Percentiles rank a stretch among this genome's conserved stretches.
Evolutionary conservation across 2,797 vertebrate species (phyloP).

Genomic region (Threskiornis aethiopicus): DNA sequence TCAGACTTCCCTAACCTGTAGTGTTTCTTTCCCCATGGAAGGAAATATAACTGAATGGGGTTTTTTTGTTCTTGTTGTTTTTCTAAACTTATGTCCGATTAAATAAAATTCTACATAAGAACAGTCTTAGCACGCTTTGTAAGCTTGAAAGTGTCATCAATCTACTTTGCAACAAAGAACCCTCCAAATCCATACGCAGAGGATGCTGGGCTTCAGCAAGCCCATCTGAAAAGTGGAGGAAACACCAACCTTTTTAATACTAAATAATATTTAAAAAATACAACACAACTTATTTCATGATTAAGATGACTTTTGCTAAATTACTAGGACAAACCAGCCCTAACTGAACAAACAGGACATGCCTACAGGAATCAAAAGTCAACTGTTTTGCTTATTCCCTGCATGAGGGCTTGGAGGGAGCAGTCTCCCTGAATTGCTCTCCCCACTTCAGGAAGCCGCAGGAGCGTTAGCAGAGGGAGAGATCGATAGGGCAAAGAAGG

Average conservation of each 20-base stretch:
- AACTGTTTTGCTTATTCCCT: not conserved
- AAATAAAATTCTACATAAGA: not conserved
- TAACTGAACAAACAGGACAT: not conserved
- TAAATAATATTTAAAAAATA: not conserved
- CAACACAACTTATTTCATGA: not conserved
- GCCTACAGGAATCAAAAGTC: not conserved
- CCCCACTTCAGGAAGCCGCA: not conserved
- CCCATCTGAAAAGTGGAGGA: not conserved
- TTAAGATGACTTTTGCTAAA: not conserved
- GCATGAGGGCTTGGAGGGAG: rapidly evolving
- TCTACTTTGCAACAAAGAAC: not conserved
- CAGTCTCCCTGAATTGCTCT: not conserved
- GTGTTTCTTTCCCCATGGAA: not conserved
- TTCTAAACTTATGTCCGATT: not conserved
- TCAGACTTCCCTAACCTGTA: not conserved
- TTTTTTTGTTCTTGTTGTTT: not conserved
- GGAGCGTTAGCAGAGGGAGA: not conserved
- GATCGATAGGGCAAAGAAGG: rapidly evolving
- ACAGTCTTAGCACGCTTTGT: not conserved
- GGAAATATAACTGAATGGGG: not conserved
- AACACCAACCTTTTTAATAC: not conserved
- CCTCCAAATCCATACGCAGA: not conserved
- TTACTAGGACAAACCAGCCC: not conserved
- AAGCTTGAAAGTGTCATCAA: not conserved
- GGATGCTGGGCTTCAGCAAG: not conserved